Evolutionary conservation across 1,140 invertebrate species (phyloP).

Genomic region (Hycleus phaleratus): DNA sequence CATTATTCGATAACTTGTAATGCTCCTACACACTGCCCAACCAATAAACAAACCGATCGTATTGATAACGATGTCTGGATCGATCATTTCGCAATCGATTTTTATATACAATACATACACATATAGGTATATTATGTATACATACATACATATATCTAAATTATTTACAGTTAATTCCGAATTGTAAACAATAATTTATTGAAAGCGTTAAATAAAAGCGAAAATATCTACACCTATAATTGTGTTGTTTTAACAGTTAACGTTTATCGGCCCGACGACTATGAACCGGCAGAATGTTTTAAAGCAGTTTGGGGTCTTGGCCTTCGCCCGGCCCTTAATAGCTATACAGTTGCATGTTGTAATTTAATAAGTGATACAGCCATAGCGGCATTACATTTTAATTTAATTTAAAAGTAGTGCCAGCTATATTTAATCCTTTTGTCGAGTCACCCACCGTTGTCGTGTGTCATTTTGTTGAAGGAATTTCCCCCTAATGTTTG

Average conservation of each 20-base stretch:
- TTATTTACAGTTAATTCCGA: no score
- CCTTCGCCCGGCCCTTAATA: slow-evolving; percentile 17
- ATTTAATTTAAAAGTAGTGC: slow-evolving; percentile 28
- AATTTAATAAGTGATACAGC: slow-evolving; percentile 33
- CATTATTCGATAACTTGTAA: slow-evolving; percentile 37
- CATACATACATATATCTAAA: no score
- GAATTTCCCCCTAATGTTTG: slow-evolving; percentile 15
- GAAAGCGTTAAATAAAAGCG: no score
- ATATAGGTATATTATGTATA: no score
- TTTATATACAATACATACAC: no score
- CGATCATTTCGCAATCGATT: slow-evolving; percentile 24
- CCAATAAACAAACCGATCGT: slow-evolving; percentile 30
- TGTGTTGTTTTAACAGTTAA: no score
- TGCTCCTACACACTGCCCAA: slow-evolving; percentile 33
- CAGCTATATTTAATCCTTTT: slow-evolving; percentile 22
- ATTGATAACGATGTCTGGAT: slow-evolving; percentile 29
- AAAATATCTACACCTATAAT: no score
- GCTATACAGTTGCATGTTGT: slow-evolving; percentile 28
- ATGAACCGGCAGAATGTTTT: slow-evolving; percentile 6
- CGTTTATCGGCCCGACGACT: neutral
- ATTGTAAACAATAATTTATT: no score
- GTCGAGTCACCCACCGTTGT: slow-evolving; percentile 20
- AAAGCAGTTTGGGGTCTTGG: slow-evolving; percentile 11
- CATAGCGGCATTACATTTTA: slow-evolving; percentile 29
- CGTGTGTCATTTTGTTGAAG: slow-evolving; percentile 16